phyloP scores from a whole-genome alignment of 2,888 invertebrate species.

The Ichneumon xanthorius region DNA sequence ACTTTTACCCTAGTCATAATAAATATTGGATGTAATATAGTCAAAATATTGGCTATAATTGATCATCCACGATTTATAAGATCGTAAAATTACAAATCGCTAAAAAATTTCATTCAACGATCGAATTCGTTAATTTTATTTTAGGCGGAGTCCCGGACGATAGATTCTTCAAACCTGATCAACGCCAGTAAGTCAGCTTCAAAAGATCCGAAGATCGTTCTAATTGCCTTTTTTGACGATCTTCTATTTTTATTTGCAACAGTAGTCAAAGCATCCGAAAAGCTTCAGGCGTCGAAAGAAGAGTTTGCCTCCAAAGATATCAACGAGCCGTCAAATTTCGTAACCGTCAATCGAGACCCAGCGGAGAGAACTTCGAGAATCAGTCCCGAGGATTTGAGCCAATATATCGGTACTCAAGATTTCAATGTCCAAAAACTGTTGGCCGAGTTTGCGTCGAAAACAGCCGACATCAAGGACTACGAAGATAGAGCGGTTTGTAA shows the following conservation, averaged over 20 bases:
- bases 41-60: too few species aligned
- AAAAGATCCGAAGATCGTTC: not conserved
- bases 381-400: not conserved
- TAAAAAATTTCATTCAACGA: not conserved
- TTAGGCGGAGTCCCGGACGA: conserved; percentile 66
- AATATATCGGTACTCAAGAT: conserved; percentile 45
- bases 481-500: conserved; percentile 50
- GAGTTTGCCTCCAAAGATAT: not conserved
- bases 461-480: conserved; percentile 34
- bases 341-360: conserved; percentile 1
- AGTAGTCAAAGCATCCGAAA: conserved; percentile 24
- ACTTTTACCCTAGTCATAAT: too few species aligned
- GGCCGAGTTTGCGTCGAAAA: conserved; percentile 32
- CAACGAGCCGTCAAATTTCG: conserved; percentile 15
- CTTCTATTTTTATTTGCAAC: not conserved
- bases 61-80: not conserved
- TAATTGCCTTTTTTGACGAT: not conserved
- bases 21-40: not conserved
- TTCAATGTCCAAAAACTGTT: conserved; percentile 55
- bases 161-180: conserved; percentile 52
- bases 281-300: conserved; percentile 8
- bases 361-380: not conserved
- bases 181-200: conserved; percentile 61
- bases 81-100: not conserved
- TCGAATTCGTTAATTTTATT: not conserved